Evolutionary conservation across 1,140 invertebrate genomes (phyloP), one percentile per base, ranked within the genome.

Genomic region (Camponotus floridanus): DNA sequence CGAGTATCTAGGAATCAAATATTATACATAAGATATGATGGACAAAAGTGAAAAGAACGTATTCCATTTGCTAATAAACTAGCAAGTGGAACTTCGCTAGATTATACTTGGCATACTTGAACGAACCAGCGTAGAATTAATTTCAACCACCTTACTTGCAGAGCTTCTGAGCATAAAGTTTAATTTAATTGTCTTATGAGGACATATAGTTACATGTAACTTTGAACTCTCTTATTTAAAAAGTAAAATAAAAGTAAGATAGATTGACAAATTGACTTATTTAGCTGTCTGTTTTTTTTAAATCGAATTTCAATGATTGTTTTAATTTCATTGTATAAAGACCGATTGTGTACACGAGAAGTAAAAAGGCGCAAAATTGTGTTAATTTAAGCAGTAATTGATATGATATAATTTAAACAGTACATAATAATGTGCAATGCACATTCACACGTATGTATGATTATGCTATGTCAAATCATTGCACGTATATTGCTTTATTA

Each of bases 141-240:
- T 81, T 59, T 61, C 67, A 33, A 3, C 39, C 59, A 59, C 45
- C 67, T 80, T 79, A 55, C n/a, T 70, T 21, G 26, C 51, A 13
- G 2, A 11, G 51, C 18, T 80, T 36, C 48, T 21, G 11, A 21
- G 26, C 26, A 39, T 48, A 59, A 81, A 81, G 78, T 81, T 81
- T 71, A 81, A 71, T 73, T 73, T 59, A 33, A 59, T 80, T 80
- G 67, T 73, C 31, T 71, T 42, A 81, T 59, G 78, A 21, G 7
- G 26, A 73, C 45, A 81, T 81, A 18, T 81, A 18, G 3, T 36
- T 79, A 55, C 45, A 55, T 57, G n/a, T 73, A 73, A 73, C 51
- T 61, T 59, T 36, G 7, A 18, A 79, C 9, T 31, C 3, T 13
- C 18, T 71, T 31, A 57, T 33, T n/a, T 31, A 48, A 61, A 45